These are phyloP conservation scores for Thymelicus acteon DNA, from an alignment of 2,888 invertebrate species.

Conservation along the genomic window DNA sequence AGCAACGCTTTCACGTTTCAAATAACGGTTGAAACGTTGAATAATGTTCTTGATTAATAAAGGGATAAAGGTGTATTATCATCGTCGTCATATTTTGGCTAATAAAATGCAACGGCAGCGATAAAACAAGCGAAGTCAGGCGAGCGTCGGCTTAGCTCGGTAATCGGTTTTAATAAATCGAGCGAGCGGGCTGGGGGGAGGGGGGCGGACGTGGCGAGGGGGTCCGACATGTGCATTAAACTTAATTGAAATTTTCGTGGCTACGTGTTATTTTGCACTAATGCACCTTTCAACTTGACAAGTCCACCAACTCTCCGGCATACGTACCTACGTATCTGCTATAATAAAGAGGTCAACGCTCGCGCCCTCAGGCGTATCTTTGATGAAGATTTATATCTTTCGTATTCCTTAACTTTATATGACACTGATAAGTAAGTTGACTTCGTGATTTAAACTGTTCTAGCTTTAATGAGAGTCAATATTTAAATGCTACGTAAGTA, in stretches of 20 bases:
- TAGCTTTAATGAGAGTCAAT: slow-evolving; percentile 10
- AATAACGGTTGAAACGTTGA: slow-evolving; percentile 36
- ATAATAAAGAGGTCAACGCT: slow-evolving; percentile 58
- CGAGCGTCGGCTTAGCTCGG: slow-evolving; percentile 58
- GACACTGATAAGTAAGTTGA: slow-evolving; percentile 8
- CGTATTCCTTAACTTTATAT: slow-evolving; percentile 28
- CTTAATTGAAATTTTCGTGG: slow-evolving; percentile 80
- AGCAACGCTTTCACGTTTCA: slow-evolving; percentile 7
- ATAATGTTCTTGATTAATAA: slow-evolving; percentile 39
- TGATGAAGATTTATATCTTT: slow-evolving; percentile 52
- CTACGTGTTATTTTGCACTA: slow-evolving; percentile 75
- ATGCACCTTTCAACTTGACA: slow-evolving; percentile 71
- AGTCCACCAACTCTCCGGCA: slow-evolving; percentile 50
- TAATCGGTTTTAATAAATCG: slow-evolving; percentile 73
- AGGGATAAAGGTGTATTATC: slow-evolving; percentile 47
- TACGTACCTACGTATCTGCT: slow-evolving; percentile 40
- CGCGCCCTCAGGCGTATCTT: slow-evolving; percentile 50
- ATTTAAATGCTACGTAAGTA: background rate
- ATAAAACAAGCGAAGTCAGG: slow-evolving; percentile 67
- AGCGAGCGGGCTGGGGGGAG: slow-evolving; percentile 46
- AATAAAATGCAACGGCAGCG: slow-evolving; percentile 61
- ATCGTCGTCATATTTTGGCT: slow-evolving; percentile 58
- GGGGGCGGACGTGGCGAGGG: slow-evolving; percentile 43
- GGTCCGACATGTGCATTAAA: slow-evolving; percentile 72
- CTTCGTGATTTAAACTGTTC: background rate